Evolutionary conservation across 2,113 vertebrate species (phyloP), one percentile per base, ranked within the genome.

Genomic region (Bagarius yarrelli): DNA sequence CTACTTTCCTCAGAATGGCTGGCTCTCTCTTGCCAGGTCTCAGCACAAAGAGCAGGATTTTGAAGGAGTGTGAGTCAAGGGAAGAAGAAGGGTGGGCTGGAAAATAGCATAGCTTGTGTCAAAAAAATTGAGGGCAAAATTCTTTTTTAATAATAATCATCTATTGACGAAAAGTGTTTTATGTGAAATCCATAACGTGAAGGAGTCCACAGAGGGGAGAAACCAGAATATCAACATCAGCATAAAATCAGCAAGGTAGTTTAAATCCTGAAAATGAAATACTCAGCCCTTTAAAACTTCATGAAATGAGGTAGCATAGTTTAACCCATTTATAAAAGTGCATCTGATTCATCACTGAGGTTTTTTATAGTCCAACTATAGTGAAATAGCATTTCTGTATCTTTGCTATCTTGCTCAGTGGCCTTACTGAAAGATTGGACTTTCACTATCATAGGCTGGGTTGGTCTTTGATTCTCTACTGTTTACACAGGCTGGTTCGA

Each of bases 371-470:
- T 32, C 50, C 2, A 60, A 75, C 8, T 63, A 69, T 53, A 34
- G 23, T 70, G 70, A 59, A 56, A 69, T 40, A 56, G 53, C 78
- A 25, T 18, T 64, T 76, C 32, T 66, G 50, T 69, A 47, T 69
- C 2, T 83, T 59, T 76, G 67, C 72, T 40, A 82, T 81, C 66
- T 82, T 87, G 80, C 86, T 75, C 59, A 75, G 85, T 86, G 86
- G 85, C 86, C 83, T 85, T 85, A 85, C 44, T 74, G 56, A 82
- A 85, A 66, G 76, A 70, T 59, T 50, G 61, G 19, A 80, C 74
- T 13, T 76, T 44, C 67, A 64, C 56, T 27, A 61, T 56, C 36
- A 72, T 25, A 67, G 27, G 55, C 32, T 56, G 66, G 34, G 30
- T 21, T 76, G 77, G 78, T 80, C 53, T 61, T 56, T 40, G 11